phyloP scores from a whole-genome alignment of 1,140 invertebrate genomes.

The Condylostylus longicornis region DNA sequence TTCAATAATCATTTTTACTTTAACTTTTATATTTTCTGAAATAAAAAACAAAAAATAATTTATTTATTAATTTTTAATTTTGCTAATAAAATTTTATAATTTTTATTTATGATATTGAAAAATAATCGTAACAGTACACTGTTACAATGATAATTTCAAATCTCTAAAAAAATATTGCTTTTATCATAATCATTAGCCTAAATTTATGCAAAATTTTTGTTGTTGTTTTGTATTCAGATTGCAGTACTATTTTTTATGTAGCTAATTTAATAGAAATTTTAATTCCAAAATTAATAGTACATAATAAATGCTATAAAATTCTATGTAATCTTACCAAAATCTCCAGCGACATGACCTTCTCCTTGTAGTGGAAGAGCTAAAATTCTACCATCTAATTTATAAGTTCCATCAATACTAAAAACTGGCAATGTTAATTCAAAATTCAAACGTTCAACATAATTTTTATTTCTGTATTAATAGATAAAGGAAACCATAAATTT shows the following conservation, averaged over 20 bases:
- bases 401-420: conserved; percentile 41
- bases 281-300: not conserved
- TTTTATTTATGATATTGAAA: too few species aligned
- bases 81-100: conserved; percentile 1
- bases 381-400: conserved; percentile 44
- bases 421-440: conserved; percentile 39
- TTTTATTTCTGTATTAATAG: conserved; percentile 34
- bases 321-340: conserved; percentile 37
- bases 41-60: conserved; percentile 11
- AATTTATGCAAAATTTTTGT: not conserved
- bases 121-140: too few species aligned
- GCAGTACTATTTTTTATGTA: not conserved
- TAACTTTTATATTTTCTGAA: conserved; percentile 37
- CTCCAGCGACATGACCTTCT: conserved; percentile 41
- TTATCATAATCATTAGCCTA: not conserved
- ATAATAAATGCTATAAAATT: not conserved
- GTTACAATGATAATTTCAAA: not conserved
- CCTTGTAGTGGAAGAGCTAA: conserved; percentile 44
- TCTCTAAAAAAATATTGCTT: not conserved
- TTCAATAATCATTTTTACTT: conserved; percentile 35
- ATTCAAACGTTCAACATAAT: conserved; percentile 32
- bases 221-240: not conserved
- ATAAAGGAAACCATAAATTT: conserved; percentile 9
- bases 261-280: not conserved
- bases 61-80: conserved; percentile 1